Percentiles rank a stretch among this genome's conserved stretches.
These are phyloP conservation scores for Acronicta alni DNA, from an alignment of 2,888 invertebrate genomes.

Conservation along the genomic window DNA sequence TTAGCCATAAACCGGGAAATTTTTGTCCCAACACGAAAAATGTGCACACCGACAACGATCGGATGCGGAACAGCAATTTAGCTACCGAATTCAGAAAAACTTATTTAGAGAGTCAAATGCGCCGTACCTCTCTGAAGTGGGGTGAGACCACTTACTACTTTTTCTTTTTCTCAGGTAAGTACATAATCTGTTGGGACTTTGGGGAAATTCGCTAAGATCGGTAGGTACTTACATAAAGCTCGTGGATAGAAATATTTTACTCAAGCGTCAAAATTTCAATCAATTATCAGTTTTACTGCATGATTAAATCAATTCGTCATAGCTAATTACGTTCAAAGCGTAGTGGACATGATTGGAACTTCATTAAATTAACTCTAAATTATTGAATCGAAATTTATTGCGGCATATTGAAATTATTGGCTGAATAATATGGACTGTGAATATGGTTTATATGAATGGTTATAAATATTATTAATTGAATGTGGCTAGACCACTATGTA, in stretches of 20 bases:
- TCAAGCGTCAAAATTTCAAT: constrained; percentile 10
- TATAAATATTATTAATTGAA: too few relatives aligned
- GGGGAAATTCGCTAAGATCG: constrained; percentile 13
- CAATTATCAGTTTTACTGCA: constrained; percentile 5
- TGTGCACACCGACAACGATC: constrained; percentile 19
- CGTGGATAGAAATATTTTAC: neutral
- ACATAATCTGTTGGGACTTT: constrained; percentile 42
- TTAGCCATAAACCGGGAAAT: constrained; percentile 46
- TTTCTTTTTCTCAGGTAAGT: constrained; percentile 42
- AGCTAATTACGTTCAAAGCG: constrained; percentile 33
- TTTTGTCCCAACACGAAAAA: constrained; percentile 51
- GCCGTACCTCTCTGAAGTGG: constrained; percentile 27
- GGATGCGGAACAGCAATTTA: constrained; percentile 40
- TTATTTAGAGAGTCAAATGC: constrained; percentile 34
- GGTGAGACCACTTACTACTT: constrained; percentile 33
- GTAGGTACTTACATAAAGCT: neutral
- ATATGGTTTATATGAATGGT: neutral
- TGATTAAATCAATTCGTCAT: constrained; percentile 14
- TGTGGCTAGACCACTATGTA: too few relatives aligned
- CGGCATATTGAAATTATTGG: constrained; percentile 12
- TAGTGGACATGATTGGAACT: constrained; percentile 22
- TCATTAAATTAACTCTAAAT: constrained; percentile 24
- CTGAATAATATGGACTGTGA: constrained; percentile 1
- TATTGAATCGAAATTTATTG: constrained; percentile 23
- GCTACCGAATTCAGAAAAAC: constrained; percentile 29